Percentiles rank a stretch among this genome's conserved stretches.
phyloP scores from a whole-genome alignment of 2,888 invertebrate genomes.

The Campaea margaritaria region DNA sequence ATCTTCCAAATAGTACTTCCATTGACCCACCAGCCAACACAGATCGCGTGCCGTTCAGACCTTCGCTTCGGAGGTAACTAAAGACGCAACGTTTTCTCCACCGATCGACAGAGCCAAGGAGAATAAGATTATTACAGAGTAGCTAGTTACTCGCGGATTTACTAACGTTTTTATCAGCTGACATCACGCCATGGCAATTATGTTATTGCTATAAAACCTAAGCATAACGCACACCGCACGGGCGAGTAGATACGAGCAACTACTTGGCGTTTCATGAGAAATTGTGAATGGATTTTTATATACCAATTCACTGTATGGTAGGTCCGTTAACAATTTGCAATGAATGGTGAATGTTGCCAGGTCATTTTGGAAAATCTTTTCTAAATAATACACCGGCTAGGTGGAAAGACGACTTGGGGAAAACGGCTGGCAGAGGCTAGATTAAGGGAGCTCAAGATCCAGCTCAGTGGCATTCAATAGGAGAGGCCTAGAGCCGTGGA shows the following conservation, averaged over 20 bases:
- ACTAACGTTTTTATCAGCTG: constrained; percentile 18
- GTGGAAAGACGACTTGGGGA: no score
- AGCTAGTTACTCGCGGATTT: constrained; percentile 13
- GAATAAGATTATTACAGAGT: constrained; percentile 21
- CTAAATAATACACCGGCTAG: no score
- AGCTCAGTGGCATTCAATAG: no score
- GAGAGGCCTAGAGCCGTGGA: no score
- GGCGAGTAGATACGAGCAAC: constrained; percentile 6
- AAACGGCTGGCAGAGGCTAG: no score
- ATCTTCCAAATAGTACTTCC: background rate
- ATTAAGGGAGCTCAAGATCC: no score
- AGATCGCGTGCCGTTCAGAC: constrained; percentile 17
- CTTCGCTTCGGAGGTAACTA: constrained; percentile 22
- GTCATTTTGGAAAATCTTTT: no score
- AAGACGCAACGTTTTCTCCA: constrained; percentile 19
- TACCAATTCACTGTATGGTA: no score
- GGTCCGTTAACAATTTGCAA: no score
- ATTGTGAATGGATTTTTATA: no score
- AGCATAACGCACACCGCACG: constrained; percentile 16
- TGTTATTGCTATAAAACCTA: constrained; percentile 11
- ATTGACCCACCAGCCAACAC: background rate
- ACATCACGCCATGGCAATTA: constrained; percentile 26
- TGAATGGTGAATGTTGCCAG: no score
- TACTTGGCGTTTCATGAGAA: no score
- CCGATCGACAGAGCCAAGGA: constrained; percentile 19